Evolutionary conservation across 35 echinoderm and acorn worm species (phyloP).

Genomic region (Apostichopus californicus): DNA sequence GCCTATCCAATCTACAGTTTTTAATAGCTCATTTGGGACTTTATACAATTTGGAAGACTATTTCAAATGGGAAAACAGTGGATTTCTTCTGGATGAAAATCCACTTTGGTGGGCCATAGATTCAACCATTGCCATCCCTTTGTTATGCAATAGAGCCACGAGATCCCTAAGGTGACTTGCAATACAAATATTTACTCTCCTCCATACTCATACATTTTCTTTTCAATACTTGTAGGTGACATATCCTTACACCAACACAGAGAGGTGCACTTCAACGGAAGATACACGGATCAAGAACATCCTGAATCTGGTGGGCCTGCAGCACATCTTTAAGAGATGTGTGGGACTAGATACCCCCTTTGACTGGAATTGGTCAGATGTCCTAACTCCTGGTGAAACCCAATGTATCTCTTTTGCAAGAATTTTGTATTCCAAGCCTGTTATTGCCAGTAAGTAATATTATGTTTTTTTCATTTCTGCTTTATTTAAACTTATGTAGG

Average conservation of each 20-base stretch:
- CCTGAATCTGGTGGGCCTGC: conserved; percentile 75
- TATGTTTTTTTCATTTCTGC: background rate
- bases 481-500: background rate
- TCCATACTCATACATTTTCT: too few species aligned
- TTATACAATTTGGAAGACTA: too few species aligned
- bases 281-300: conserved; percentile 53
- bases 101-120: too few species aligned
- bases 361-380: conserved; percentile 86
- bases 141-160: too few species aligned
- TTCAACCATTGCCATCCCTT: too few species aligned
- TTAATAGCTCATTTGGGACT: too few species aligned
- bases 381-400: conserved; percentile 89
- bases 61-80: too few species aligned
- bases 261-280: conserved; percentile 22
- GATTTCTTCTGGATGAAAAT: too few species aligned
- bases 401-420: conserved; percentile 94
- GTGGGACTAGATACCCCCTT: conserved; percentile 62
- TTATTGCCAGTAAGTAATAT: conserved; percentile 84
- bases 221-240: conserved; percentile 58
- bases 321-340: conserved; percentile 62
- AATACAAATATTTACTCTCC: too few species aligned
- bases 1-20: too few species aligned
- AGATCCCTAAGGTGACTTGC: too few species aligned
- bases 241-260: conserved; percentile 65
- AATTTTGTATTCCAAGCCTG: conserved; percentile 83